phyloP scores from a whole-genome alignment of 2,888 invertebrate species.

The Hecatera dysodea region DNA sequence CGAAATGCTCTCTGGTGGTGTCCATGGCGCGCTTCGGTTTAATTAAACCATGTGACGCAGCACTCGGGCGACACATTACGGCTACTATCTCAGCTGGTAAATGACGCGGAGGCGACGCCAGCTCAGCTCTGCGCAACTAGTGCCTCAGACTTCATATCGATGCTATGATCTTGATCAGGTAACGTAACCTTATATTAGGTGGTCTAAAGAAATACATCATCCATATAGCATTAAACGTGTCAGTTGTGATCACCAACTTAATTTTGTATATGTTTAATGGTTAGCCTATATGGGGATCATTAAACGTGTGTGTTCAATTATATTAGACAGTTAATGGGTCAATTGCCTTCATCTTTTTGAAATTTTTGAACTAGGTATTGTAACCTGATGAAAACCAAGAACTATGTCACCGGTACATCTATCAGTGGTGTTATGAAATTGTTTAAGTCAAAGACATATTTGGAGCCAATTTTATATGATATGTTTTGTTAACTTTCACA shows the following conservation, averaged over 20 bases:
- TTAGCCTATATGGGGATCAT: not conserved
- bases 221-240: not conserved
- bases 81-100: slow-evolving; percentile 64
- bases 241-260: not conserved
- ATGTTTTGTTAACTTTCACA: not conserved
- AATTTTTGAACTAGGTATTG: not conserved
- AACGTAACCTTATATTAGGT: not conserved
- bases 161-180: not conserved
- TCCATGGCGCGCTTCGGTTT: slow-evolving; percentile 60
- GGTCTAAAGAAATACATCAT: not conserved
- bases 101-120: slow-evolving; percentile 56
- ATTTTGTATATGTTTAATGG: not conserved
- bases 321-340: not conserved
- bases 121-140: slow-evolving; percentile 40
- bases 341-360: not conserved
- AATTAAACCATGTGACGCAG: slow-evolving; percentile 68
- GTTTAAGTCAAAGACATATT: not conserved
- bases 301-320: not conserved
- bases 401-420: not conserved
- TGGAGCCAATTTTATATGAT: not conserved
- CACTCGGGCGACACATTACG: slow-evolving; percentile 56
- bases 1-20: slow-evolving; percentile 53
- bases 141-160: slow-evolving; percentile 22
- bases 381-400: not conserved
- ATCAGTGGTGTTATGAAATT: no score